Percentiles rank a stretch among this genome's conserved stretches.
These are phyloP conservation scores for Crepidodera aurea DNA, from an alignment of 2,888 invertebrate species.

Conservation along the genomic window DNA sequence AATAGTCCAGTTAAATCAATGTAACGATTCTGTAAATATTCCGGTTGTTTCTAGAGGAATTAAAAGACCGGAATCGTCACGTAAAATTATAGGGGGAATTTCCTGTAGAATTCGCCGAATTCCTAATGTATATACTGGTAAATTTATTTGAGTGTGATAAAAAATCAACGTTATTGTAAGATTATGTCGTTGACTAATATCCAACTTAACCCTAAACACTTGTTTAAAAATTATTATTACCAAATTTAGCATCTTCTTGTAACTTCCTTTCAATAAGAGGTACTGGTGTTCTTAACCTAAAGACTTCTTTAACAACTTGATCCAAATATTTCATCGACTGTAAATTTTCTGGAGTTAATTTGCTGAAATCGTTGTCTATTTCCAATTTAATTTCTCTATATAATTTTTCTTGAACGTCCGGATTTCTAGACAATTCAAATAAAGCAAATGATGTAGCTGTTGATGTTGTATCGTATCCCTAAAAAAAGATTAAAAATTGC, in stretches of 20 bases:
- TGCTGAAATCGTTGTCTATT: not conserved
- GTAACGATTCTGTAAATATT: too few species aligned
- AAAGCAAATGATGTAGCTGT: constrained; percentile 38
- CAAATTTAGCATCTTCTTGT: constrained; percentile 57
- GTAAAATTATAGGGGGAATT: too few species aligned
- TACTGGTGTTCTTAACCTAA: constrained; percentile 66
- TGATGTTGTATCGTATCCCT: constrained; percentile 46
- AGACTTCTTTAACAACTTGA: constrained; percentile 66
- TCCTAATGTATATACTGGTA: too few species aligned
- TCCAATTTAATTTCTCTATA: constrained; percentile 35
- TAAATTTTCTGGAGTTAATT: constrained; percentile 41
- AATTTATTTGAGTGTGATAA: too few species aligned
- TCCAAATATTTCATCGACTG: constrained; percentile 61
- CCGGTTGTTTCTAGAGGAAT: too few species aligned
- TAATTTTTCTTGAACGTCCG: constrained; percentile 41
- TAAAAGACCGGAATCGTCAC: too few species aligned
- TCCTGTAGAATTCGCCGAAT: too few species aligned
- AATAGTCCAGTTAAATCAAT: too few species aligned
- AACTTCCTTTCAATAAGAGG: constrained; percentile 63
- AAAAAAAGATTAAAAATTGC: constrained; percentile 5
- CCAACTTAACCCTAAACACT: too few species aligned
- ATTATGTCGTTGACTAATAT: too few species aligned
- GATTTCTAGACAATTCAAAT: constrained; percentile 38
- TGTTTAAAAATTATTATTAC: too few species aligned
- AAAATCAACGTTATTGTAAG: too few species aligned